Evolutionary conservation across 2,888 invertebrate genomes (phyloP).

Genomic region (Hyppa rectilinea): DNA sequence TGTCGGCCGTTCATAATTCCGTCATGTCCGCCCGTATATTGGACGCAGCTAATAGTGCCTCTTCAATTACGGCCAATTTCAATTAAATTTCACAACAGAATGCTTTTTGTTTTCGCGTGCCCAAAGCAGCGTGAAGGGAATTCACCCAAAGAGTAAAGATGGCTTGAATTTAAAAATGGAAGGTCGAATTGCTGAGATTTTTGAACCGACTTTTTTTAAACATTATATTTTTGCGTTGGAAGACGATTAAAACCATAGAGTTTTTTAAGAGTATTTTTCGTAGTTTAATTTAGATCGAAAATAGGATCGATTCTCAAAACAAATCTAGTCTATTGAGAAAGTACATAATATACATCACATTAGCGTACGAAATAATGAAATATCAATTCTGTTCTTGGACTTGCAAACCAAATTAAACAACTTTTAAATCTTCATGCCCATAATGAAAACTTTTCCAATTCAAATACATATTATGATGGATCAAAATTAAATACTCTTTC

Average conservation of each 20-base stretch:
- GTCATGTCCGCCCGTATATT: conserved; percentile 28
- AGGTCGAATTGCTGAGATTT: conserved; percentile 1
- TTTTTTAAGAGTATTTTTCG: background rate
- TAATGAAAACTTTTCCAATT: conserved; percentile 20
- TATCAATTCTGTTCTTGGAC: background rate
- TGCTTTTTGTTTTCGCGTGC: conserved; percentile 57
- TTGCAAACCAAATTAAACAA: conserved; percentile 1
- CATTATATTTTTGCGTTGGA: background rate
- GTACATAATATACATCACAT: background rate
- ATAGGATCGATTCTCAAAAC: background rate
- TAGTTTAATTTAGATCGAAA: background rate
- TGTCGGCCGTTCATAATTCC: conserved; percentile 15
- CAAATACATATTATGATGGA: conserved; percentile 20
- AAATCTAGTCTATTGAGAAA: background rate
- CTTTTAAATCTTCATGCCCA: background rate
- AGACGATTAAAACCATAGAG: background rate
- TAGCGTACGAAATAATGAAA: background rate
- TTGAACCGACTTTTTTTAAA: background rate
- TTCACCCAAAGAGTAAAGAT: conserved; percentile 28
- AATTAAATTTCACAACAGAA: conserved; percentile 54
- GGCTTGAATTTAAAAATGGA: conserved; percentile 20
- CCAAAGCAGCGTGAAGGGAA: conserved; percentile 45
- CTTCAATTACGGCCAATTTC: conserved; percentile 46
- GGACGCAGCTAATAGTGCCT: conserved; percentile 38
- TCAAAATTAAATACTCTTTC: conserved; percentile 2